Evolutionary conservation across 2,797 vertebrate genomes (phyloP), one percentile per base, ranked within the genome.

Genomic region (Ateles fusciceps): DNA sequence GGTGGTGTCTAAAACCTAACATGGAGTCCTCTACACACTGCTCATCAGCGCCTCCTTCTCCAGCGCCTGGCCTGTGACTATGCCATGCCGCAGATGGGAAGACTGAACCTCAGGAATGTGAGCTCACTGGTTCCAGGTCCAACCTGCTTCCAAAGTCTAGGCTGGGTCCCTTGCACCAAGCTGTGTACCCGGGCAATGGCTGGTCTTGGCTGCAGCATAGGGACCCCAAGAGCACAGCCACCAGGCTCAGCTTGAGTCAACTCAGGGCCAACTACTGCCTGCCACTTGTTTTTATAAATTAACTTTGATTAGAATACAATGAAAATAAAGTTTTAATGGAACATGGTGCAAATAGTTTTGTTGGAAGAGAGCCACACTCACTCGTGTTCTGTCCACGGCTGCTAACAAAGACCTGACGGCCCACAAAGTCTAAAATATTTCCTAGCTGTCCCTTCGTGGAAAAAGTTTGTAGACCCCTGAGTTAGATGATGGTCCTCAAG

Each of bases 281-380:
- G 21, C 50, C 17, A 33, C 59, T 36, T 84, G 36, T 78, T 94
- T 83, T 44, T 84, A 55, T 59, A 95, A 92, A 90, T 89, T 95
- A 93, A 97, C 80, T 90, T 85, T 92, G 85, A 90, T 42, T 75
- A 57, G 90, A 57, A 93, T 42, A 86, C 19, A 57, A 84, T 36
- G 61, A 14, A 87, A 89, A 80, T 89, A 80, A 96, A 87, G 80
- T 81, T 94, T 94, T 94, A 90, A 26, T 79, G 64, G 88, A 50
- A 93, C 52, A 75, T 8, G 50, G 33, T 75, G 55, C 14, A 90
- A 83, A 80, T 84, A 87, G 88, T 78, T 94, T 94, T 94, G 87
- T n/a, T 75, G 72, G 90, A 57, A 93, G 46, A 79, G 4, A 61
- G 86, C 30, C 61, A 87, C 0, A 2, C 9, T 61, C 85, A 89